Base-by-base conservation (phyloP, 2,888 invertebrate species). In the Agrilus cyanescens region DNA sequence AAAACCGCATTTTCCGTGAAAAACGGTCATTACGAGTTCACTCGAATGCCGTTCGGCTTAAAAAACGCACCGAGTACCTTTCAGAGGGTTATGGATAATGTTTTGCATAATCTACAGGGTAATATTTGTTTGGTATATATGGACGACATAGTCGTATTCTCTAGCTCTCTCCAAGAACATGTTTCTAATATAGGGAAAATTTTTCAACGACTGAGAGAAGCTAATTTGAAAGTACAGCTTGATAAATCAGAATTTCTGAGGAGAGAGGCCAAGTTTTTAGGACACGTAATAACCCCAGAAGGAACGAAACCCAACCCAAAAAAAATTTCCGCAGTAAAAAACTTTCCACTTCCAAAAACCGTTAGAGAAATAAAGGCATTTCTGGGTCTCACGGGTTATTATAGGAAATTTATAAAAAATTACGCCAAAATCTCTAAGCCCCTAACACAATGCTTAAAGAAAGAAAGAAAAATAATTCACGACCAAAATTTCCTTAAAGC, bases 1-100 rank as follows among this genome's bases (percentile, higher is more conserved):
- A 62, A 60, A 48, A 62, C 60, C 1, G 57, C 58, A 2, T 57
- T 59, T 41, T 50, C 44, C 2, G 46, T 48, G 6, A 53, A 55
- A 36, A 46, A 53, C 25, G 54, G 57, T 5, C 57, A 58, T 40
- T 51, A 53, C 18, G 53, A 58, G 44, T 59, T 46, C 37, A 35
- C 40, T 3, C 32, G 54, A 25, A 54, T 60, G 54, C 54, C 53
- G 1, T 55, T 57, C 40, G 57, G 55, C 1, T 34, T 59, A 32
- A 56, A 53, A 40, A 54, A 53, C 31, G 54, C 56, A 4, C 56
- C 55, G 1, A 37, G 43, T 12, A 57, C 54, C 1, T 53, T 56
- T 34, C 55, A 53, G 37, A 34, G 53, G 12, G 42, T 51, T 1
- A 57, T 53, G 56, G 50, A 53, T 32, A 39, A 39, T 37, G 43